These are phyloP conservation scores for Erythrocercus mccallii DNA, from an alignment of 2,113 vertebrate species.

Conservation along the genomic window DNA sequence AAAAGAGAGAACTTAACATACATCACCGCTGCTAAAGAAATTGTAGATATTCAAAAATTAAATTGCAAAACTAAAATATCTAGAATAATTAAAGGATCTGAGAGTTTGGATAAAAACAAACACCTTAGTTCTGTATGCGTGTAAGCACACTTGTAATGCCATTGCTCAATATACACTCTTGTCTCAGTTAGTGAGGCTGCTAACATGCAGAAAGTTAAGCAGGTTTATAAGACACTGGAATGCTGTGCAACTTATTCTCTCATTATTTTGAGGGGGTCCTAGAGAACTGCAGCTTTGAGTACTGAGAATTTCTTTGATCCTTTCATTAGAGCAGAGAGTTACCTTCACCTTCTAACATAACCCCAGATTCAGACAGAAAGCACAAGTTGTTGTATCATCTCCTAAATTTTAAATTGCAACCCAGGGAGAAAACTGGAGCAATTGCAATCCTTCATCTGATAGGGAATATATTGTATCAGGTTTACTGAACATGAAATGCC, in stretches of 20 bases:
- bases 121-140: not conserved
- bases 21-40: not conserved
- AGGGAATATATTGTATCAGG: not conserved
- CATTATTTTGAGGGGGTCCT: not conserved
- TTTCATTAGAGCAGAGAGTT: not conserved
- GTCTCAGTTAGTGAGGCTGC: not conserved
- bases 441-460: not conserved
- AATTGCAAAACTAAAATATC: not conserved
- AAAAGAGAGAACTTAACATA: not conserved
- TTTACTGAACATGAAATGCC: slow-evolving; percentile 39
- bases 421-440: not conserved
- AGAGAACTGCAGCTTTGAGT: not conserved
- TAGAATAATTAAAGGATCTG: not conserved
- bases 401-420: not conserved
- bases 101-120: not conserved
- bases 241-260: not conserved
- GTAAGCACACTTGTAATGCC: not conserved
- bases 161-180: not conserved
- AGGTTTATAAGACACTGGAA: not conserved
- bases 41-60: not conserved
- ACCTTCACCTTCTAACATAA: not conserved
- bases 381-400: not conserved
- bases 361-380: not conserved
- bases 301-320: not conserved
- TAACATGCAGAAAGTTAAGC: not conserved